These are phyloP conservation scores for Camelus bactrianus DNA, from an alignment of 2,113 vertebrate species.

Conservation along the genomic window DNA sequence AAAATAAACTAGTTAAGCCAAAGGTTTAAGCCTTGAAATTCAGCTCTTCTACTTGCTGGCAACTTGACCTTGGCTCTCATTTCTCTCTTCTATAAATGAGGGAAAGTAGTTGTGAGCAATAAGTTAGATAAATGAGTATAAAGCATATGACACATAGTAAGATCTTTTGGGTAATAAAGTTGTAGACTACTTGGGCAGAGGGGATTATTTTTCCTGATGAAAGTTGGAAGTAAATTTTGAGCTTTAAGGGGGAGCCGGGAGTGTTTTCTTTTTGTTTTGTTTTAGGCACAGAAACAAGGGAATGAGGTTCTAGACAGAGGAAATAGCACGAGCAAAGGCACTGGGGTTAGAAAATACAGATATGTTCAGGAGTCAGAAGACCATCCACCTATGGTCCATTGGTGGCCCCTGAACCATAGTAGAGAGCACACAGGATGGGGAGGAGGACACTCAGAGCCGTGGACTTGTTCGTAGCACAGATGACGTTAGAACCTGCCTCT, in stretches of 20 bases:
- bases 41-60: background rate
- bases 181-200: background rate
- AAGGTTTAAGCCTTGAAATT: background rate
- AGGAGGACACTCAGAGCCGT: background rate
- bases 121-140: background rate
- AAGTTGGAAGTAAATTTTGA: background rate
- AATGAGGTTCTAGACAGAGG: background rate
- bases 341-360: background rate
- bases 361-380: background rate
- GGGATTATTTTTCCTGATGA: background rate
- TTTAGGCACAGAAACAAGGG: background rate
- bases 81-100: background rate
- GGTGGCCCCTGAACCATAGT: background rate
- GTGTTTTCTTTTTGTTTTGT: background rate
- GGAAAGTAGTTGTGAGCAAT: background rate
- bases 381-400: background rate
- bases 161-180: background rate
- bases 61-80: background rate
- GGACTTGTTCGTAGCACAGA: background rate
- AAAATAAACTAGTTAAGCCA: background rate
- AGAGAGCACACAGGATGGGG: fast-evolving
- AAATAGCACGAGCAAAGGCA: background rate
- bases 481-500: background rate
- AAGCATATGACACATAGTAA: background rate
- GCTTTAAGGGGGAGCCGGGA: background rate